These are phyloP conservation scores for Battus philenor DNA, from an alignment of 1,140 invertebrate species.

Conservation along the genomic window DNA sequence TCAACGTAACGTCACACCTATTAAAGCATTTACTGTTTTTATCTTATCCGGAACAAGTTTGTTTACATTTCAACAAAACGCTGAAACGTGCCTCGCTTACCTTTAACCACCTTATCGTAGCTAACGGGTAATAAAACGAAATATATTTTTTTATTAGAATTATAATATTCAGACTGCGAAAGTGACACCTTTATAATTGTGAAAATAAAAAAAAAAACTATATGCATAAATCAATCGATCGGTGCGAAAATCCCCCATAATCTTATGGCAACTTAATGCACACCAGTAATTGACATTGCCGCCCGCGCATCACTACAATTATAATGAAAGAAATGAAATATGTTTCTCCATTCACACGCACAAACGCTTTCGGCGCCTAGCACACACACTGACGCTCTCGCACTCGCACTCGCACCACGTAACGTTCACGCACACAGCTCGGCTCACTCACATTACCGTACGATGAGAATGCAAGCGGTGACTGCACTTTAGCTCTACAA, in stretches of 20 bases:
- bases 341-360: conserved; percentile 73
- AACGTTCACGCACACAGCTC: conserved; percentile 37
- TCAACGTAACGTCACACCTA: conserved; percentile 16
- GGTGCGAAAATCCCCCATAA: conserved; percentile 28
- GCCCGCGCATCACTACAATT: conserved; percentile 70
- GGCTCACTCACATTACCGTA: conserved; percentile 44
- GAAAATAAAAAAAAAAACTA: too few species aligned
- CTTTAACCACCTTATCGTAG: conserved; percentile 58
- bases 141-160: conserved; percentile 40
- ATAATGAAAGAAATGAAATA: conserved; percentile 72
- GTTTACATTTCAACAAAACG: conserved; percentile 69
- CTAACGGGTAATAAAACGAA: conserved; percentile 65
- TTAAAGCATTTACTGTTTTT: conserved; percentile 46
- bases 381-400: conserved; percentile 42
- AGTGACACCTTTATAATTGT: too few species aligned
- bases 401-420: conserved; percentile 42
- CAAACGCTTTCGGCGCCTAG: conserved; percentile 62
- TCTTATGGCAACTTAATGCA: conserved; percentile 42
- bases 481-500: conserved; percentile 73
- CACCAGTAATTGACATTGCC: conserved; percentile 51
- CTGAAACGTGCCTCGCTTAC: conserved; percentile 63
- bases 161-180: conserved; percentile 12
- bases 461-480: conserved; percentile 72
- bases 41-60: conserved; percentile 73
- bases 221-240: conserved; percentile 7